Conservation (phyloP, 2,797 vertebrate species). For the Bovichtus diacanthus region DNA sequence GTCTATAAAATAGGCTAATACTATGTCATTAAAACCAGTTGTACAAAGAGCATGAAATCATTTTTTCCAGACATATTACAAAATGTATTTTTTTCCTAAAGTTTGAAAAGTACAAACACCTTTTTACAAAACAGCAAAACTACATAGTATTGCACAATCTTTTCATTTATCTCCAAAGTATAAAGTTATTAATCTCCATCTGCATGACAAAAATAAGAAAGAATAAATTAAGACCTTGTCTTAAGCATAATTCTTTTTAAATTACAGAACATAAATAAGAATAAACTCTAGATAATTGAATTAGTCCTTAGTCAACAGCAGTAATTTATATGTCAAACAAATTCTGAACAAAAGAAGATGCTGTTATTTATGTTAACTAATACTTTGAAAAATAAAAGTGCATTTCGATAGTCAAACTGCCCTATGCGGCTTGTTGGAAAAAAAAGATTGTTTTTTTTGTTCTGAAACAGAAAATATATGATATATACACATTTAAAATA, state of each 20-base stretch:
- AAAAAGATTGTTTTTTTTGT: slow-evolving; percentile 44
- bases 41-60: slow-evolving; percentile 86
- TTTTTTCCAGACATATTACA: slow-evolving; percentile 80
- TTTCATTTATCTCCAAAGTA: slow-evolving; percentile 94
- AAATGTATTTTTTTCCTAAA: slow-evolving; percentile 82
- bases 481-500: slow-evolving; percentile 79
- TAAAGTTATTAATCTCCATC: slow-evolving; percentile 85
- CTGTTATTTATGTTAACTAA: slow-evolving; percentile 70
- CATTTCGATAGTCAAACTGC: slow-evolving; percentile 77
- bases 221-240: slow-evolving; percentile 87
- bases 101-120: slow-evolving; percentile 92
- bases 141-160: slow-evolving; percentile 97
- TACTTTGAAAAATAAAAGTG: slow-evolving; percentile 83
- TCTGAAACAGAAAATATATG: slow-evolving; percentile 80
- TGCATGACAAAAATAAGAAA: slow-evolving; percentile 80
- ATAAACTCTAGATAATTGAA: slow-evolving; percentile 82
- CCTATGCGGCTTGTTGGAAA: slow-evolving; percentile 62
- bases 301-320: slow-evolving; percentile 80
- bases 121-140: slow-evolving; percentile 96
- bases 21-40: slow-evolving; percentile 82
- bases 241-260: slow-evolving; percentile 81
- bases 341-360: slow-evolving; percentile 48
- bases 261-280: slow-evolving; percentile 85
- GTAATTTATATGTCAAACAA: slow-evolving; percentile 67
- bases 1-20: slow-evolving; percentile 86